Conservation (phyloP, 2,888 invertebrate genomes). For the Leptarthrus brevirostris region DNA sequence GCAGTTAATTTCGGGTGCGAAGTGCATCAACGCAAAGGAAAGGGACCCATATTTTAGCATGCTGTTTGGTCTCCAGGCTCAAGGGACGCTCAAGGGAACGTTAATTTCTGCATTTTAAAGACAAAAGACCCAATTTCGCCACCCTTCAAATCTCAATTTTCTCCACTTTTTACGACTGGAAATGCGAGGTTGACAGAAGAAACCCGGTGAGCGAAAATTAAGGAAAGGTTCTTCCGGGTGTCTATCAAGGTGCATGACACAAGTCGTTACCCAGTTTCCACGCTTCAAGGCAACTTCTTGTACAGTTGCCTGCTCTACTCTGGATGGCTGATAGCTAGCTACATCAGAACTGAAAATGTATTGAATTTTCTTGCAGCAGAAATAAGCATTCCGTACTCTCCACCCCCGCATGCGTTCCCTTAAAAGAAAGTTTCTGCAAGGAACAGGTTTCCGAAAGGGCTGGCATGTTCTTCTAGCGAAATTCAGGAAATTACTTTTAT, state of each 20-base stretch:
- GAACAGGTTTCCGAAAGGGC: background rate
- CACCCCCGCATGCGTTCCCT: background rate
- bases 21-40: background rate
- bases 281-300: background rate
- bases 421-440: slow-evolving; percentile 9
- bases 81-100: background rate
- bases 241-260: slow-evolving; percentile 16
- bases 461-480: background rate
- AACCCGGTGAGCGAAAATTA: slow-evolving; percentile 4
- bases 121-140: slow-evolving; percentile 44
- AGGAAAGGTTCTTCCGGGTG: slow-evolving; percentile 16
- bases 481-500: slow-evolving; percentile 37
- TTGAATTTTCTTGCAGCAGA: slow-evolving; percentile 6
- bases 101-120: slow-evolving; percentile 39
- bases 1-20: no score
- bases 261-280: slow-evolving; percentile 10
- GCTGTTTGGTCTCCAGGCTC: background rate
- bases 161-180: slow-evolving; percentile 29
- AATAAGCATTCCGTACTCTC: background rate
- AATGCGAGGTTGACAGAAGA: slow-evolving; percentile 22
- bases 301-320: background rate
- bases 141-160: slow-evolving; percentile 44
- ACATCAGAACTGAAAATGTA: background rate
- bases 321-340: background rate
- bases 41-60: background rate